phyloP scores from a whole-genome alignment of 2,113 vertebrate species.

The Terrapene triunguis region DNA sequence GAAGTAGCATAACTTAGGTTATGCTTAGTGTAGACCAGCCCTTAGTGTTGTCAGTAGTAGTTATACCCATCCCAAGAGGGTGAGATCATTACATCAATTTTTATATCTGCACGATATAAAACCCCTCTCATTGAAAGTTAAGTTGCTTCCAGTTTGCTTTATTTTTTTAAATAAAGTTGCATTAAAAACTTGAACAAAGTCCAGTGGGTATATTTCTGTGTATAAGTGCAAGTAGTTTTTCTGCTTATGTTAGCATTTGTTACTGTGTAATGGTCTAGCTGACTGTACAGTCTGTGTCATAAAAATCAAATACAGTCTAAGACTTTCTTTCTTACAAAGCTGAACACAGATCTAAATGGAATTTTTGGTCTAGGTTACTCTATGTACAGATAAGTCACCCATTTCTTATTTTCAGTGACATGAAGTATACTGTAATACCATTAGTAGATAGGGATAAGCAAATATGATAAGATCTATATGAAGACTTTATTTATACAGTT shows the following conservation, averaged over 20 bases:
- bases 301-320: background rate
- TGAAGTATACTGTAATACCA: conserved; percentile 1
- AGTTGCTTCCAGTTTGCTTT: background rate
- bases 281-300: background rate
- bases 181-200: background rate
- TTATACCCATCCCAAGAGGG: background rate
- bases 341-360: background rate
- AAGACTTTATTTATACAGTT: background rate
- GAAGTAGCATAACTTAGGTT: too few species aligned
- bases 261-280: background rate
- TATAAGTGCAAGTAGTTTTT: background rate
- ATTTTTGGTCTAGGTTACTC: background rate
- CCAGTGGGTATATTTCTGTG: background rate
- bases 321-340: background rate
- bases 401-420: background rate
- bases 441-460: background rate
- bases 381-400: background rate
- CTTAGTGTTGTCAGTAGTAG: background rate
- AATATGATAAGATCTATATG: background rate
- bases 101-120: background rate
- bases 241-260: background rate
- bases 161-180: background rate
- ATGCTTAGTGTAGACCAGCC: too few species aligned
- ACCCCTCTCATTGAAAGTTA: background rate
- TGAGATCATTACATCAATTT: background rate